phyloP scores from a whole-genome alignment of 2,797 vertebrate genomes.

The Okamejei kenojei region DNA sequence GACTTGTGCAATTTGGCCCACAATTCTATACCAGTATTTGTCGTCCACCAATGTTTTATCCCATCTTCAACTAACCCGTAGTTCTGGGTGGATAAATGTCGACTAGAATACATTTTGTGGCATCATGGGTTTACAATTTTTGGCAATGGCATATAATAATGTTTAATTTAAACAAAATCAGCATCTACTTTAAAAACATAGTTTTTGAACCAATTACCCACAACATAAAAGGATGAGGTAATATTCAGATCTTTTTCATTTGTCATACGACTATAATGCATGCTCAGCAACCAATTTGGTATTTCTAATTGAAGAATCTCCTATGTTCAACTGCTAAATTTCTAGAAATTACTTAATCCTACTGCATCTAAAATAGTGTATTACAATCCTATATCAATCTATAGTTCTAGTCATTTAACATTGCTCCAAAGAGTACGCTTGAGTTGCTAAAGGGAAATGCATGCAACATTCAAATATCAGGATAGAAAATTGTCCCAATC shows the following conservation, averaged over 20 bases:
- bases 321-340: neutral
- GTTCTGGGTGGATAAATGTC: neutral
- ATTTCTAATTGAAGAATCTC: neutral
- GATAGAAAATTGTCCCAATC: conserved; percentile 1
- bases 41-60: neutral
- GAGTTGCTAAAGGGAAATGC: neutral
- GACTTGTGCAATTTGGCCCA: neutral
- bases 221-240: neutral
- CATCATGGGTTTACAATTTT: neutral
- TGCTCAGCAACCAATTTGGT: neutral
- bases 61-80: neutral
- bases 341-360: neutral
- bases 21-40: neutral
- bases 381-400: neutral
- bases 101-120: neutral
- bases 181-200: neutral
- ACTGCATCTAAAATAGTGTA: neutral
- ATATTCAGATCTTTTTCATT: neutral
- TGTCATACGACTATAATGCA: neutral
- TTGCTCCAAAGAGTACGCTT: neutral
- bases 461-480: neutral
- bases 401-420: neutral
- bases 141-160: neutral
- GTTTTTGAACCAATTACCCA: too few species aligned
- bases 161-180: neutral